Evolutionary conservation across 2,797 vertebrate species (phyloP), one percentile per base, ranked within the genome.

Genomic region (Sebastes umbrosus): DNA sequence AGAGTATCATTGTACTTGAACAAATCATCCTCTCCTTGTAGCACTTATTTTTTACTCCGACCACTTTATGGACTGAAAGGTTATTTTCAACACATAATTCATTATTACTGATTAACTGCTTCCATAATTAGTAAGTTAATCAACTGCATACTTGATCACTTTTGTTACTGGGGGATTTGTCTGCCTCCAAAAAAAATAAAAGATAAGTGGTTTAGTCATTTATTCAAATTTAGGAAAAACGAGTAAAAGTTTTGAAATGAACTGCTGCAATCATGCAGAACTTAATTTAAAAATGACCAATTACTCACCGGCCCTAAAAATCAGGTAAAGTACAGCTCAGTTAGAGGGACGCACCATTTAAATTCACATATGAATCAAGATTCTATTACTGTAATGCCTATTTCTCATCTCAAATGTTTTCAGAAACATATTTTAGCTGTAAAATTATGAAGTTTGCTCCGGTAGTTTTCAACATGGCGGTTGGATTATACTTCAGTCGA

Each of bases 101-200:
- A 59, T 64, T 31, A 66, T 34, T 18, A 31, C 20, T 64, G 14
- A 54, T 68, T 20, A 66, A 69, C 25, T 24, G 16, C 63, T 66
- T 69, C 54, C 18, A n/a, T 64, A 71, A 77, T 66, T 77, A 72
- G 14, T 57, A 52, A 63, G 32, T 63, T 60, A 59, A 66, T 75
- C 39, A 76, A 43, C 5, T 24, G 10, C 13, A 70, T 13, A 69
- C 34, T 14, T 68, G 24, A 31, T 54, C 18, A 52, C 20, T n/a
- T 27, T 14, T 9, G 52, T 36, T 5, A 34, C 62, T 8, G 25
- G 8, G 36, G 29, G 13, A 68, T 60, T 20, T 4, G 2, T 27
- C 31, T 16, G 43, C 29, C 13, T 52, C 46, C 11, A 16, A 59
- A 39, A 57, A 20, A 58, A 39, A 29, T 0, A 25, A 73, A 31